A percentile compares a stretch with the other conserved stretches of the same genome.
These are phyloP conservation scores for Synergus umbraculus DNA, from an alignment of 2,888 invertebrate genomes.

Conservation along the genomic window DNA sequence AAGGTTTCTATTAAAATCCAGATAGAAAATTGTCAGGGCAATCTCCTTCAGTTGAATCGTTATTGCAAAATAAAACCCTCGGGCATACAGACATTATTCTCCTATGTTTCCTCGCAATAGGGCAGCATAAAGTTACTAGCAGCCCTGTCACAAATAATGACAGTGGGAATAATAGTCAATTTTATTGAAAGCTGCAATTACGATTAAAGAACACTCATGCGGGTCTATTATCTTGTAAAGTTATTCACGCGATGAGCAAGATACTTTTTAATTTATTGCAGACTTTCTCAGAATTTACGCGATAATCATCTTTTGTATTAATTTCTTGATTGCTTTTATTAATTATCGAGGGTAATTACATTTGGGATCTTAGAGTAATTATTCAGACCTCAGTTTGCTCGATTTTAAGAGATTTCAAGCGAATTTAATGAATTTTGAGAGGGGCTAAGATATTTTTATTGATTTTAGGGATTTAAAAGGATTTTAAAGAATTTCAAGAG, in stretches of 20 bases:
- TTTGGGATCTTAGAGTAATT: not conserved
- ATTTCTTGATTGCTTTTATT: not conserved
- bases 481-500: too few relatives aligned
- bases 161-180: constrained; percentile 16
- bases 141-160: constrained; percentile 22
- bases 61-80: constrained; percentile 12
- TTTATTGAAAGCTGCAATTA: constrained; percentile 38
- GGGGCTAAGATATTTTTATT: too few relatives aligned
- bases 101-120: constrained; percentile 23
- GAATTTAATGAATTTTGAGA: too few relatives aligned
- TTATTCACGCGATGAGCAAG: constrained; percentile 12
- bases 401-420: too few relatives aligned
- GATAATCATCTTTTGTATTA: not conserved
- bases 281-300: not conserved
- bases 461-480: too few relatives aligned
- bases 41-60: not conserved
- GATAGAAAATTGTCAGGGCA: not conserved
- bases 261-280: not conserved
- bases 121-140: constrained; percentile 16
- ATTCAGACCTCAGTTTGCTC: not conserved
- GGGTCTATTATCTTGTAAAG: not conserved
- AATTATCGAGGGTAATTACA: not conserved
- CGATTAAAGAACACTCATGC: not conserved
- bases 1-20: constrained; percentile 1
- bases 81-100: constrained; percentile 22